A percentile compares a stretch with the other conserved stretches of the same genome.
Conservation (phyloP, 2,113 vertebrate species). For the Alethe diademata region DNA sequence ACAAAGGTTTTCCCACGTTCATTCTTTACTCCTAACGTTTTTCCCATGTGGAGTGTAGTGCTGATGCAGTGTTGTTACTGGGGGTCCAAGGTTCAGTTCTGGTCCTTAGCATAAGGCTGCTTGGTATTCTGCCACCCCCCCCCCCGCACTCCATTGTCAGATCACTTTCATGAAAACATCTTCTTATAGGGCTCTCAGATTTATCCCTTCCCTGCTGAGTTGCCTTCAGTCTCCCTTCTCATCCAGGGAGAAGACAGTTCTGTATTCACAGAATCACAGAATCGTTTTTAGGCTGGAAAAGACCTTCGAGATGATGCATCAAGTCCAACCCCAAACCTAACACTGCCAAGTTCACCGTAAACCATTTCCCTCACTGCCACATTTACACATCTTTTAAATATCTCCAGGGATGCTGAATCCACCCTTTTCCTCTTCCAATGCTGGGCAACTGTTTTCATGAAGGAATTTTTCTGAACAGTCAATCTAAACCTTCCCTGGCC, state of each 20-base stretch:
- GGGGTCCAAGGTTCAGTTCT: background rate
- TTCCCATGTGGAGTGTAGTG: accelerated
- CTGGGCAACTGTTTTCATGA: background rate
- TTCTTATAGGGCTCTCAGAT: background rate
- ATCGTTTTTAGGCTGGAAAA: background rate
- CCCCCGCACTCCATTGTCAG: accelerated
- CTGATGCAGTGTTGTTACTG: background rate
- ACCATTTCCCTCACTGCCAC: background rate
- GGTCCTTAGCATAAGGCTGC: background rate
- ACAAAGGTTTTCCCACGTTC: background rate
- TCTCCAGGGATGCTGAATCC: background rate
- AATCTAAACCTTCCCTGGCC: background rate
- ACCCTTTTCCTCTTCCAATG: background rate
- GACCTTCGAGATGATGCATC: background rate
- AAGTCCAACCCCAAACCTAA: background rate
- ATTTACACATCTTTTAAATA: background rate
- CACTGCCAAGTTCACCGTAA: background rate
- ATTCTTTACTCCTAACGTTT: background rate
- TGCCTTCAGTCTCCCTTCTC: background rate
- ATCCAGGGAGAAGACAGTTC: background rate
- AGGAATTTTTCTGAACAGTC: background rate
- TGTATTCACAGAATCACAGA: background rate
- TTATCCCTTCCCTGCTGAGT: background rate
- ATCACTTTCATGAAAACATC: background rate
- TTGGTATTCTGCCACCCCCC: background rate